Conservation (phyloP, 2,113 vertebrate genomes). For the Gymnobelideus leadbeateri region DNA sequence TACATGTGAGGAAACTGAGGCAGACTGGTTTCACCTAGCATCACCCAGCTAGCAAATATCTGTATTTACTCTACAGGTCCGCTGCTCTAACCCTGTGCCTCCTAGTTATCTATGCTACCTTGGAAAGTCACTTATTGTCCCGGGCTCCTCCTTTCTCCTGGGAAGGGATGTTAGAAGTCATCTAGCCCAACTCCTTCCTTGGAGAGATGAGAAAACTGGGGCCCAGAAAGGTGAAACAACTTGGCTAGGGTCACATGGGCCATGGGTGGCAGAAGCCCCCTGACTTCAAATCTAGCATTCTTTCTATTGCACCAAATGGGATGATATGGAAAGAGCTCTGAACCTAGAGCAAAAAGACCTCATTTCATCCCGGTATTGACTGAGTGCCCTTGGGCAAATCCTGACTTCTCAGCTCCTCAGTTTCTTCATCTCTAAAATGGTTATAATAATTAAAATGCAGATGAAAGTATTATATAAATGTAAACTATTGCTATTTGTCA, state of each 20-base stretch:
- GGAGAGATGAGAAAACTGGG: too few relatives aligned
- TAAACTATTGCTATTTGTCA: not conserved
- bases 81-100: not conserved
- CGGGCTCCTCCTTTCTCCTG: not conserved
- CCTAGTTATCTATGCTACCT: not conserved
- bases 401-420: not conserved
- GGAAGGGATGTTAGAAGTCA: too few relatives aligned
- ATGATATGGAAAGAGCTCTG: not conserved
- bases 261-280: not conserved
- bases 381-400: not conserved
- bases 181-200: too few relatives aligned
- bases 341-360: not conserved
- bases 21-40: not conserved
- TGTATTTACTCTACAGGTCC: not conserved
- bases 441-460: not conserved
- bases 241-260: too few relatives aligned
- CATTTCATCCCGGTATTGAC: not conserved
- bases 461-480: not conserved
- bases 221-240: not conserved
- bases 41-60: not conserved
- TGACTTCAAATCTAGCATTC: not conserved
- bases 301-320: not conserved
- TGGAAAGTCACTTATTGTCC: not conserved
- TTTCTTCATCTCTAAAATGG: not conserved
- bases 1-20: not conserved